Conservation (phyloP, 2,797 vertebrate species). For the Rhinogobio ventralis region DNA sequence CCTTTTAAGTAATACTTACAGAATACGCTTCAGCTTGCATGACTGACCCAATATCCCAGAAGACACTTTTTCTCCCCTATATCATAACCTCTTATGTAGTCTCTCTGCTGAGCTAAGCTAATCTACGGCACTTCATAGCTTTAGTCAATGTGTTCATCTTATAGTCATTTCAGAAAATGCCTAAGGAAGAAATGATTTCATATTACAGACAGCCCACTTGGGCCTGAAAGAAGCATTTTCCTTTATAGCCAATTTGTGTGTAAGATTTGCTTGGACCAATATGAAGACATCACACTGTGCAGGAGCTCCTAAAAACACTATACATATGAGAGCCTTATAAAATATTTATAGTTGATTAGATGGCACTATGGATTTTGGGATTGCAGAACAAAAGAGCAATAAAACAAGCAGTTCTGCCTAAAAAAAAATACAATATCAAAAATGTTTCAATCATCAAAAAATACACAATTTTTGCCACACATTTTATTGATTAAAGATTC, state of each 20-base stretch:
- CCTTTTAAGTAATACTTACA: conserved; percentile 47
- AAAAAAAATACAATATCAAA: background rate
- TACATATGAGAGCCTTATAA: background rate
- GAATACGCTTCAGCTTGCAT: conserved; percentile 23
- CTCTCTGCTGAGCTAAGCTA: conserved; percentile 39
- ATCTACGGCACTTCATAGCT: conserved; percentile 14
- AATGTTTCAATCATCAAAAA: background rate
- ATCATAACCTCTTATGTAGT: conserved; percentile 31
- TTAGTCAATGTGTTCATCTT: conserved; percentile 34
- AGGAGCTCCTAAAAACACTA: background rate
- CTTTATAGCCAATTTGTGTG: conserved; percentile 43
- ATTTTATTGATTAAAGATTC: background rate
- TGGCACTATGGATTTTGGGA: background rate
- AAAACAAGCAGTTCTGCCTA: background rate
- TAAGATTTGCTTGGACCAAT: conserved; percentile 24
- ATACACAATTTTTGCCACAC: background rate
- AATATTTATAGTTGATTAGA: conserved; percentile 24
- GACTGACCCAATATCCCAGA: conserved; percentile 18
- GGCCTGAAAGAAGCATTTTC: conserved; percentile 24
- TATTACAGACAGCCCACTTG: conserved; percentile 29
- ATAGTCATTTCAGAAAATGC: conserved; percentile 41
- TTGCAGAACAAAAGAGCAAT: conserved; percentile 3
- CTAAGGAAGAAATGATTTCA: conserved; percentile 27
- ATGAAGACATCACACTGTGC: conserved; percentile 12
- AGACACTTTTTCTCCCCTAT: background rate